A percentile compares a stretch with the other conserved stretches of the same genome.
Conservation (phyloP, 2,113 vertebrate genomes). For the Atlantisia rogersi region DNA sequence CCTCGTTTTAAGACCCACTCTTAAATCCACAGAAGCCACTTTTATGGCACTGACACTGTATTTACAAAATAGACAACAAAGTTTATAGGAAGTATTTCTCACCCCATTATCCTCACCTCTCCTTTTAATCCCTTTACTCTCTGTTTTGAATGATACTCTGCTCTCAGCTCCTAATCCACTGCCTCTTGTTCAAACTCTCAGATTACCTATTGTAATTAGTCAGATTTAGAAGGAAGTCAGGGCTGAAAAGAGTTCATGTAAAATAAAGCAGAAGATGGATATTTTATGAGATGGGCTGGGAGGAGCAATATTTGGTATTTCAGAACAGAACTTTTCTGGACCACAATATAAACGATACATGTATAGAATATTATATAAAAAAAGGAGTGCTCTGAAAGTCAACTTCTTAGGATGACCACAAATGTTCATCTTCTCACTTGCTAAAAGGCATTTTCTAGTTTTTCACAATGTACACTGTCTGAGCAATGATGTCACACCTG, state of each 20-base stretch:
- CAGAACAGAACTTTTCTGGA: not conserved
- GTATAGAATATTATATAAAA: not conserved
- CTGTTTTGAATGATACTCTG: not conserved
- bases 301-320: not conserved
- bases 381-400: not conserved
- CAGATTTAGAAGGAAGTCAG: not conserved
- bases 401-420: not conserved
- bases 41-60: not conserved
- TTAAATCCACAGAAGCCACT: not conserved
- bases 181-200: not conserved
- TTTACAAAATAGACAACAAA: not conserved
- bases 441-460: not conserved
- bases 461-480: not conserved
- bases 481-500: not conserved
- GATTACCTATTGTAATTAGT: not conserved
- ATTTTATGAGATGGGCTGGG: not conserved
- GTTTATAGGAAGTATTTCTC: not conserved
- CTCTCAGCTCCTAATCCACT: not conserved
- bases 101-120: not conserved
- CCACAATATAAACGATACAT: not conserved
- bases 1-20: not conserved
- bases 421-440: not conserved
- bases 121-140: not conserved
- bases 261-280: not conserved
- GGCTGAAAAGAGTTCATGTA: not conserved